Evolutionary conservation across 2,797 vertebrate species (phyloP), one percentile per base, ranked within the genome.

Genomic region (Rhinogobio ventralis): DNA sequence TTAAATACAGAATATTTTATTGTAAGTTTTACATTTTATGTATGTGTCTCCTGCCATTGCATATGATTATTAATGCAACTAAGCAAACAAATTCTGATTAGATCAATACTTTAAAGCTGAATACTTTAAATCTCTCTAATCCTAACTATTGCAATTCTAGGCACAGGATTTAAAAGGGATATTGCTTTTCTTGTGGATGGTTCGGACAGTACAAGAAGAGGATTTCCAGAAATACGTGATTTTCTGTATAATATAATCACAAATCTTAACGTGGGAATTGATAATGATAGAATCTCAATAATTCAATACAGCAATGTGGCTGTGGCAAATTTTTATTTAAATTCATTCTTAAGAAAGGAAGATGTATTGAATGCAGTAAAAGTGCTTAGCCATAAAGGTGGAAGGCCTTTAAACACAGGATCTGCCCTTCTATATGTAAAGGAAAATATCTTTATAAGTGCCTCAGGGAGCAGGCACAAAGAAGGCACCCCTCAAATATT

Each of bases 101-200:
- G 5, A 53, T 10, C 68, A 79, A 28, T 39, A n/a, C 53, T 20
- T 74, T 75, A 64, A 14, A 51, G 69, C 30, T 74, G n/a, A n/a
- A 11, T 62, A 15, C 25, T 62, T 62, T 28, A 30, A 64, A 30
- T 42, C 7, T n/a, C 33, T 82, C 11, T 86, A 64, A 79, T 79
- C 36, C 30, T 74, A 85, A 81, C 28, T 74, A 57, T 82, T 83
- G 30, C 78, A 90, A 88, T 75, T 66, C n/a, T 86, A 87, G 82
- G 33, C 33, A 86, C 85, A 82, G 86, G 66, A 62, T 73, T 73
- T 66, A 90, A 90, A 89, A 91, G 82, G 75, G 92, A 93, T 81
- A 87, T 93, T 77, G 90, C 90, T 42, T 92, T 94, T 86, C 90
- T 94, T 82, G 84, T 94, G 86, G 94, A 94, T 90, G 93, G 91